A percentile compares a stretch with the other conserved stretches of the same genome.
These are phyloP conservation scores for Aphelenchoides bicaudatus DNA, from an alignment of 2,888 invertebrate genomes.

Conservation along the genomic window DNA sequence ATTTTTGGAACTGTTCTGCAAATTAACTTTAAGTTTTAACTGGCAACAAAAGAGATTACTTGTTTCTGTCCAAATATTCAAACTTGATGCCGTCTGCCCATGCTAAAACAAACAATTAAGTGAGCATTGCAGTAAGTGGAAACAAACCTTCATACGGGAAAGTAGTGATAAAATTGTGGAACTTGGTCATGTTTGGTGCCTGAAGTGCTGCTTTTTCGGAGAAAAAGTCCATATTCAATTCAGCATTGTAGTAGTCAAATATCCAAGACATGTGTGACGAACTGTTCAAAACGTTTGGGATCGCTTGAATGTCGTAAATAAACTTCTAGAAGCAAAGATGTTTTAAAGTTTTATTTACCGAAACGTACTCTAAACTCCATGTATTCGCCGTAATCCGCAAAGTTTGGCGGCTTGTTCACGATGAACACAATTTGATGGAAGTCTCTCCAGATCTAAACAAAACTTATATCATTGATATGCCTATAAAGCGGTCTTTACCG, in stretches of 20 bases:
- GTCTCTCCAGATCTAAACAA: constrained; percentile 34
- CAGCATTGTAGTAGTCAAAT: constrained; percentile 30
- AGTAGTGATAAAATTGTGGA: constrained; percentile 27
- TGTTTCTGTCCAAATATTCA: constrained; percentile 7
- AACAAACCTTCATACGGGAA: constrained; percentile 33
- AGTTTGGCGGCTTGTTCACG: constrained; percentile 32
- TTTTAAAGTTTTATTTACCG: neutral
- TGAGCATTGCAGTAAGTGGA: too few species aligned
- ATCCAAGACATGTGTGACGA: constrained; percentile 32
- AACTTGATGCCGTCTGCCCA: constrained; percentile 27
- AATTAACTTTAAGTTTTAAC: neutral
- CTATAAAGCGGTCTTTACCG: neutral
- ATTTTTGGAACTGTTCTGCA: constrained; percentile 25
- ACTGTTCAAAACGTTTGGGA: constrained; percentile 26
- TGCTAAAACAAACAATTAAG: too few species aligned
- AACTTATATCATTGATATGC: neutral
- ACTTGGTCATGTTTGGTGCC: constrained; percentile 28
- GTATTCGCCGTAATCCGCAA: constrained; percentile 28
- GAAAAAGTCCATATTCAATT: constrained; percentile 22
- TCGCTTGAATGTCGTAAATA: constrained; percentile 20
- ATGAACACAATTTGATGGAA: constrained; percentile 37
- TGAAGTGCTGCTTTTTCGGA: constrained; percentile 9
- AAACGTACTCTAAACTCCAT: constrained; percentile 26
- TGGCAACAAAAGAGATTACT: neutral
- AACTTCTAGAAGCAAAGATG: constrained; percentile 21